These are phyloP conservation scores for Gymnosoma rotundatum DNA, from an alignment of 2,888 invertebrate genomes.

Conservation along the genomic window DNA sequence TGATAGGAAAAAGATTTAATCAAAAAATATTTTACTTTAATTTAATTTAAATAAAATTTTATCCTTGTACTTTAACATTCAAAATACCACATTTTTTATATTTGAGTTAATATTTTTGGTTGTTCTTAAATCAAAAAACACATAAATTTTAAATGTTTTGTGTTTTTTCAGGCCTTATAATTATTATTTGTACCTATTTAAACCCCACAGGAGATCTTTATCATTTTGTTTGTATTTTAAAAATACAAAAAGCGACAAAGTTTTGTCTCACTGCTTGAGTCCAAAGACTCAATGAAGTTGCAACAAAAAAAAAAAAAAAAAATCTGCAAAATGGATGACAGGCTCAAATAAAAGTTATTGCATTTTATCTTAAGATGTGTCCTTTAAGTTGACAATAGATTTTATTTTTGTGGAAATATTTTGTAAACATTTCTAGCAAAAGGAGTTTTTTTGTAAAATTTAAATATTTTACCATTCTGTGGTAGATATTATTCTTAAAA, in stretches of 20 bases:
- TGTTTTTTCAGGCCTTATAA: background rate
- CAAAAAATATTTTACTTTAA: too few relatives aligned
- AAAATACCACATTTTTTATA: too few relatives aligned
- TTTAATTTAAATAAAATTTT: too few relatives aligned
- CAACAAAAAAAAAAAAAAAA: too few relatives aligned
- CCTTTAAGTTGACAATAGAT: too few relatives aligned
- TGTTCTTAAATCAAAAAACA: slow-evolving; percentile 20
- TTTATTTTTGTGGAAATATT: too few relatives aligned
- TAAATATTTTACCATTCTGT: too few relatives aligned
- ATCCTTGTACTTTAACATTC: too few relatives aligned
- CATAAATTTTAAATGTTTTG: slow-evolving; percentile 19
- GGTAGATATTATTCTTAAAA: too few relatives aligned
- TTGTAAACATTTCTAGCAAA: background rate
- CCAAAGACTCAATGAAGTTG: background rate
- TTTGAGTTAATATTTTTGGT: background rate
- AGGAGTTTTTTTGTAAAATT: background rate
- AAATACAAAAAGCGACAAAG: background rate
- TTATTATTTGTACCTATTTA: slow-evolving; percentile 17
- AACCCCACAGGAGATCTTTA: slow-evolving; percentile 17
- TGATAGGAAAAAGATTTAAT: too few relatives aligned
- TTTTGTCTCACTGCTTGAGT: background rate
- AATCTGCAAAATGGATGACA: background rate
- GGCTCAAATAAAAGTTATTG: background rate
- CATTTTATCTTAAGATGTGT: background rate
- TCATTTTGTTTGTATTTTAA: too few relatives aligned